Evolutionary conservation across 2,113 vertebrate genomes (phyloP).

Genomic region (Pogonocichla stellata): DNA sequence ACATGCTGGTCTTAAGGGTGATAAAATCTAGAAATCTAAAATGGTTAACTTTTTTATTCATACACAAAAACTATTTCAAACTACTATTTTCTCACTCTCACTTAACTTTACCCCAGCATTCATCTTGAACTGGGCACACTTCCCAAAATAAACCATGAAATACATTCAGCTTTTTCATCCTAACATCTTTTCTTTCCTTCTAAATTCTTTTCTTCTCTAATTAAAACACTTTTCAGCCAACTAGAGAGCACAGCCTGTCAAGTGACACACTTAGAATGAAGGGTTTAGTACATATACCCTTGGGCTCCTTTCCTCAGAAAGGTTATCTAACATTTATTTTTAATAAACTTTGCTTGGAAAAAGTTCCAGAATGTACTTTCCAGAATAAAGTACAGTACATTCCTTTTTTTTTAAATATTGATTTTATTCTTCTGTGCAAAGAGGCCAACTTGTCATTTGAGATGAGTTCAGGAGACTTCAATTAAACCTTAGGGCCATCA

Average conservation of each 20-base stretch:
- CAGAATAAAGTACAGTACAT: not conserved
- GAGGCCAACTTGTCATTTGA: not conserved
- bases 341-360: not conserved
- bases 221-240: not conserved
- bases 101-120: not conserved
- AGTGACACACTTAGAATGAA: not conserved
- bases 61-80: not conserved
- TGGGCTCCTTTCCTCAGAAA: not conserved
- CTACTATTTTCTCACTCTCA: not conserved
- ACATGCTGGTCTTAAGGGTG: not conserved
- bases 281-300: not conserved
- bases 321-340: not conserved
- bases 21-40: not conserved
- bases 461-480: constrained; percentile 4
- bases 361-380: constrained; percentile 2
- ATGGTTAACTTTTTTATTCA: not conserved
- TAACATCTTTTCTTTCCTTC: not conserved
- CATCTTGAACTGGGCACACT: not conserved
- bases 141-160: not conserved
- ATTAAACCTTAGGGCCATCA: constrained; percentile 13
- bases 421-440: constrained; percentile 6
- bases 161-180: not conserved
- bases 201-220: not conserved
- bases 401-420: not conserved
- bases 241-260: not conserved